phyloP scores from a whole-genome alignment of 2,888 invertebrate species.

The Chrysodeixis includens region DNA sequence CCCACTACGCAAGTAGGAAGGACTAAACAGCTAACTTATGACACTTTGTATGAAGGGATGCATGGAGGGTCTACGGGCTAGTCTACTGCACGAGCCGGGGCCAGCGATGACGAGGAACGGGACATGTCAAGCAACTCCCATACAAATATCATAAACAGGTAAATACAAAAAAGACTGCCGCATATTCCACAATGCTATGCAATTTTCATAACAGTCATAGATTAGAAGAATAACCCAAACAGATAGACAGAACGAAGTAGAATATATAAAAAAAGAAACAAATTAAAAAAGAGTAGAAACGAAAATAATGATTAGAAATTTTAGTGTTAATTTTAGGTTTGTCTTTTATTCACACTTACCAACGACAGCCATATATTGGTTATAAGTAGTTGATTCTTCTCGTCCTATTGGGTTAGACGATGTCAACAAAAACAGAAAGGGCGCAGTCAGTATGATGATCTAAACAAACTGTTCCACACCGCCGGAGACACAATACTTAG shows the following conservation, averaged over 20 bases:
- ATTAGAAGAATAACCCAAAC: conserved; percentile 72
- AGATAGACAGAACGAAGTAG: conserved; percentile 65
- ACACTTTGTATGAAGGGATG: conserved; percentile 76
- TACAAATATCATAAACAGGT: conserved; percentile 69
- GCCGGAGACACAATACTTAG: conserved; percentile 77
- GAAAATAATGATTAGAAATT: conserved; percentile 81
- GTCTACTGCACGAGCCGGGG: conserved; percentile 75
- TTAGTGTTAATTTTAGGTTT: conserved; percentile 88
- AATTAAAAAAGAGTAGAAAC: conserved; percentile 72
- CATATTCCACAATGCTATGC: conserved; percentile 88
- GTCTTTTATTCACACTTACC: conserved; percentile 93
- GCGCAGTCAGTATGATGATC: conserved; percentile 88
- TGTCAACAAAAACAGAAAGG: conserved; percentile 92
- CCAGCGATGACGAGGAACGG: conserved; percentile 70
- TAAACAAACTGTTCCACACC: conserved; percentile 82
- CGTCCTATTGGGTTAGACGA: conserved; percentile 94
- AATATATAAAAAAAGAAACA: conserved; percentile 66
- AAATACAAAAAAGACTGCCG: conserved; percentile 79
- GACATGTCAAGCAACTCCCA: conserved; percentile 74
- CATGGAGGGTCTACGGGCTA: conserved; percentile 81
- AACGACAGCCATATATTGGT: conserved; percentile 98
- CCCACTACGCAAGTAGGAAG: conserved; percentile 41
- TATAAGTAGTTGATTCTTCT: conserved; percentile 98
- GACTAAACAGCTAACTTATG: conserved; percentile 59
- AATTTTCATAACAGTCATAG: conserved; percentile 83